Evolutionary conservation across 2,113 vertebrate genomes (phyloP), one percentile per base, ranked within the genome.

Genomic region (Plotosus lineatus): DNA sequence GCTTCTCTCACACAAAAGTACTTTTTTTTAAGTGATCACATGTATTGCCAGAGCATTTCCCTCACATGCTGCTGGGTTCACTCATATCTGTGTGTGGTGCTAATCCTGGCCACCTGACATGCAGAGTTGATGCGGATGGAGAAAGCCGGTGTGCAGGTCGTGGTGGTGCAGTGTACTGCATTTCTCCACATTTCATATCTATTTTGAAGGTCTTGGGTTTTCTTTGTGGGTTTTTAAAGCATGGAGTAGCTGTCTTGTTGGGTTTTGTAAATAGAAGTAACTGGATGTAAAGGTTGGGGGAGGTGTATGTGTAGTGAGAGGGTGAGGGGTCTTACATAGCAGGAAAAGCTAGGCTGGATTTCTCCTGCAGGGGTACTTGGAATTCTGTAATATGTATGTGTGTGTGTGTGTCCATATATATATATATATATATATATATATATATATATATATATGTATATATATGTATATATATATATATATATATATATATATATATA

Each of bases 361-460:
- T 71, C 79, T 82, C 66, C 68, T 78, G 51, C 44, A 75, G 78
- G 84, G 85, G 81, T 83, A 46, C 85, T 86, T 86, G 48, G 77
- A 68, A 82, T 83, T 84, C 36, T 75, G 56, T 14, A 51, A 42
- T 31, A 79, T 55, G 69, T 78, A 68, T 46, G 36, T 65, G 10
- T 73, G 26, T 65, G 36, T 38, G 36, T 38, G 15, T 65, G 21
- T 15, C 6, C 10, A 5, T 74, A 2, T 21, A 6, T 53, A 1
- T 19, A 8, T 6, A 38, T 11, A 8, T 36, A 21, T 31, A 28
- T 33, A 31, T 26, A 6, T n/a, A 28, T 51, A 17, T 51, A 4
- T 51, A 3, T 51, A 4, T 51, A 3, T 51, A 1, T 51, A 12
- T 51, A 15, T 51, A 21, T 51, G 3, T 51, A 3, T 51, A 2